Evolutionary conservation across 1,140 invertebrate species (phyloP).

Genomic region (Mylabris phalerata): DNA sequence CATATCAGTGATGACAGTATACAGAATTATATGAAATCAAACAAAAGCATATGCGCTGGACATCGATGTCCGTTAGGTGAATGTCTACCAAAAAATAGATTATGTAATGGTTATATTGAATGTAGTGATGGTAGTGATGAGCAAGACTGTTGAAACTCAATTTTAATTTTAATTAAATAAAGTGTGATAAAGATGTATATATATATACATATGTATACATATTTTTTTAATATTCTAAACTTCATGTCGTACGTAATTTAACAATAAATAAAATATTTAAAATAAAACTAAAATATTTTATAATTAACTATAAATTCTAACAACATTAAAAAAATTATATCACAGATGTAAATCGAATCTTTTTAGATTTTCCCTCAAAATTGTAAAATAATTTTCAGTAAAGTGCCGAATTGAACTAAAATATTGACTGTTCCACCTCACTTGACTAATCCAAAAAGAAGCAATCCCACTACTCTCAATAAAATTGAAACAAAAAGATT

Average conservation of each 20-base stretch:
- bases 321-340: conserved; percentile 1
- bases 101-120: conserved; percentile 71
- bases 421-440: too few relatives aligned
- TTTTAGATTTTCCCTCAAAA: not conserved
- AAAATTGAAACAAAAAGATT: too few relatives aligned
- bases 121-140: conserved; percentile 70
- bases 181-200: not conserved
- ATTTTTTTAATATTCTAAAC: too few relatives aligned
- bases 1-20: conserved; percentile 18
- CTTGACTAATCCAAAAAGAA: too few relatives aligned
- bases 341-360: conserved; percentile 8
- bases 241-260: too few relatives aligned
- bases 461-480: too few relatives aligned
- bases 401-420: too few relatives aligned
- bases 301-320: conserved; percentile 6
- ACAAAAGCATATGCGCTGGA: conserved; percentile 50
- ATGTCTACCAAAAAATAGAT: conserved; percentile 59
- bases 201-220: too few relatives aligned
- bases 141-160: conserved; percentile 41
- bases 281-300: not conserved
- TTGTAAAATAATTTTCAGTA: too few relatives aligned
- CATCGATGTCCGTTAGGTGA: conserved; percentile 69
- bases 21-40: conserved; percentile 31
- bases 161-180: not conserved
- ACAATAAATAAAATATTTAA: too few relatives aligned